Evolutionary conservation across 2,888 invertebrate species (phyloP), one percentile per base, ranked within the genome.

Genomic region (Homarus gammarus): DNA sequence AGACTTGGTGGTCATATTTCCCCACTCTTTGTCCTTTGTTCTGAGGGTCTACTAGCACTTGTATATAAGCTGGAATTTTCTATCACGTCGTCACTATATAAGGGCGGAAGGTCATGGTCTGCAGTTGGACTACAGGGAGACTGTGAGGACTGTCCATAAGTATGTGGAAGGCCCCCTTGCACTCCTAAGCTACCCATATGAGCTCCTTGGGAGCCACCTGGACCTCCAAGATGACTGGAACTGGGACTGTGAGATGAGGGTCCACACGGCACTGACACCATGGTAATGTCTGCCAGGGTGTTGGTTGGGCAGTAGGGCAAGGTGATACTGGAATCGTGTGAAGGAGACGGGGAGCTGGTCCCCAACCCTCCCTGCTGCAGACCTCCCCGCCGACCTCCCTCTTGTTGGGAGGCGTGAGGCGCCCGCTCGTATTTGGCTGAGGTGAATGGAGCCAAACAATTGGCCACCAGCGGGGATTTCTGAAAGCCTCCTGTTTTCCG

Each of bases 1-100:
- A 73, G 89, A 84, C 89, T 89, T 89, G 84, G 79, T 89, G 89
- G 89, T 89, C 89, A 89, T 89, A 89, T 89, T 89, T 89, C 83
- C 84, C 89, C 84, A 89, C 89, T 89, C 77, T 89, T 84, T 89
- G 89, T 89, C 89, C 89, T 89, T 89, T 84, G 89, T 81, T 89
- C 89, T 72, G 89, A 89, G 61, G 89, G 89, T 89, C 89, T 89
- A 89, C 84, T 89, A 89, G 77, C 88, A 89, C 88, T 89, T 81
- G 61, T 79, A 85, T 73, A 84, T 85, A 85, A 79, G 84, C 44
- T 89, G 89, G 84, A 75, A 89, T 85, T 85, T 84, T 89, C 89
- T 85, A 89, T 89, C 81, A 89, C 89, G 75, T 89, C 44, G n/a
- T n/a, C 89, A 89, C 84, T 85, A 89, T 81, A 84, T 78, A 84